Conservation (phyloP, 2,797 vertebrate genomes). For the Notolabrus celidotus region DNA sequence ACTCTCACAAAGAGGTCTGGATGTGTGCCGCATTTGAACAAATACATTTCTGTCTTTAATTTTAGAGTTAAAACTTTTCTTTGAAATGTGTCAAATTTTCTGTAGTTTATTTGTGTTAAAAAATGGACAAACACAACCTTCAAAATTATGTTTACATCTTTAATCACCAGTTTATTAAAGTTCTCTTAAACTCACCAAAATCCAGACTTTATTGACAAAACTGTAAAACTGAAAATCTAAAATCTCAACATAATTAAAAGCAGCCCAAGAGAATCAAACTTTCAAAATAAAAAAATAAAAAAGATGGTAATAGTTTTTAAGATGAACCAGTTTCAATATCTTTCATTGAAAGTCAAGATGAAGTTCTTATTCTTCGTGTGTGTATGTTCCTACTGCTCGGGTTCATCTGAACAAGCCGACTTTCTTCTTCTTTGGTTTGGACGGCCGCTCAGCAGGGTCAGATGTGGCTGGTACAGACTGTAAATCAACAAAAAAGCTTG, state of each 20-base stretch:
- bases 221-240: neutral
- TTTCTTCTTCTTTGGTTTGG: conserved; percentile 86
- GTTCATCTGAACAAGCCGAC: conserved; percentile 82
- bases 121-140: neutral
- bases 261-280: neutral
- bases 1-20: neutral
- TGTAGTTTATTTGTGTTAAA: no score
- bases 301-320: conserved; percentile 10
- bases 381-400: conserved; percentile 1
- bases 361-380: neutral
- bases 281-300: conserved; percentile 12
- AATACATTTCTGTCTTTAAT: no score
- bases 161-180: conserved; percentile 11
- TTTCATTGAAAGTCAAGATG: neutral
- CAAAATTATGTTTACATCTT: neutral
- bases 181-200: neutral
- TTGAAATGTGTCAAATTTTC: no score
- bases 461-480: conserved; percentile 35
- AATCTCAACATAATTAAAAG: conserved; percentile 10
- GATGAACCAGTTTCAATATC: neutral
- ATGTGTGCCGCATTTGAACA: neutral
- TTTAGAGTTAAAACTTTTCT: neutral
- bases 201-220: neutral
- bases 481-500: neutral
- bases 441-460: conserved; percentile 28